Evolutionary conservation across 2,888 invertebrate species (phyloP), one percentile per base, ranked within the genome.

Genomic region (Hedychridium roseum): DNA sequence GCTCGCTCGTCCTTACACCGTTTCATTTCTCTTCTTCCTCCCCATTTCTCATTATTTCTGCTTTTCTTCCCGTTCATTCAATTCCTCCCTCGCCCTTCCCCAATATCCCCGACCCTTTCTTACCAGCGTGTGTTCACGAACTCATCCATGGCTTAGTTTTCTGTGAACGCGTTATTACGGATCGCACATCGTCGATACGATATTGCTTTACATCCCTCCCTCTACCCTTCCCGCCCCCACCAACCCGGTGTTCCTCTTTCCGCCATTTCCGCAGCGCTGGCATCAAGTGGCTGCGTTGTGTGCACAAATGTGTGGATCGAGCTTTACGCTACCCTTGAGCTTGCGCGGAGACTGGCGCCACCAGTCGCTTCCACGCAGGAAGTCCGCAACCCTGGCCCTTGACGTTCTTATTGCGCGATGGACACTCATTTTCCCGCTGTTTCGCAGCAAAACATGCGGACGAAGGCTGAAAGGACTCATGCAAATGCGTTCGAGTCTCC

Each of bases 261-360:
- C 26, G 9, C 7, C 5, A 3, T 3, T 30, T 4, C 11, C 5
- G 9, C 35, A 2, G n/a, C 5, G 32, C 20, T 36, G 26, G 15
- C 41, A 41, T n/a, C n/a, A n/a, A 43, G 44, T 41, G 43, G 20
- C 35, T 38, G 50, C 39, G 43, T 15, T 34, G 36, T 2, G 3
- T 14, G 2, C 1, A 3, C 37, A 11, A 20, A 17, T 37, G 50
- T 45, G 49, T 37, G 47, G 46, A 37, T 36, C 51, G 52, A 48
- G 56, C 44, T 54, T 60, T 38, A 31, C 39, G 47, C 62, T 45
- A 64, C 62, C 62, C 65, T 54, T 52, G 59, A 63, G 51, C 50
- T 39, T 12, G 6, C 54, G 54, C 55, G 70, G 58, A 66, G 60
- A 60, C 72, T 76, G 74, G 76, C 76, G 77, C 76, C 76, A 76